These are phyloP conservation scores for Pempheris klunzingeri DNA, from an alignment of 2,797 vertebrate genomes.

Conservation along the genomic window DNA sequence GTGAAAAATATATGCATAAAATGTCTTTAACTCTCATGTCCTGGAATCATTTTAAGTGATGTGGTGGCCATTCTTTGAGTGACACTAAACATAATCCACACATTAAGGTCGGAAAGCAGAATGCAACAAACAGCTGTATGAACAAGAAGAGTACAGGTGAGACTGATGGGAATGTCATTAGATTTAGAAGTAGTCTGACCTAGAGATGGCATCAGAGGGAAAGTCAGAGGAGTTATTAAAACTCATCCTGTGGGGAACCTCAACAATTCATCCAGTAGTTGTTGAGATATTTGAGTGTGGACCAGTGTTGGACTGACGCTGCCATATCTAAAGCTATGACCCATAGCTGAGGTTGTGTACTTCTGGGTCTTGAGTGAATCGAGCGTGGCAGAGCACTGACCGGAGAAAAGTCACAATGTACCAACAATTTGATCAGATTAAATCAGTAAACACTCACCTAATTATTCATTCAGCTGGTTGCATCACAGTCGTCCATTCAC, in stretches of 20 bases:
- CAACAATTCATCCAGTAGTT: background rate
- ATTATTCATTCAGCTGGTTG: slow-evolving; percentile 15
- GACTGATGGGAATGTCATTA: too few species aligned
- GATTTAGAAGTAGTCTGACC: too few species aligned
- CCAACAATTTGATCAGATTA: background rate
- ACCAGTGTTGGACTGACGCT: background rate
- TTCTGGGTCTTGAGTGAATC: too few species aligned
- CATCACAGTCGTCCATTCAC: background rate
- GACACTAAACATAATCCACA: too few species aligned
- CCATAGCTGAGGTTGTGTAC: too few species aligned
- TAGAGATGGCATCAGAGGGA: background rate
- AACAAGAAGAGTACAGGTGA: too few species aligned
- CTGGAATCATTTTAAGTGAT: too few species aligned
- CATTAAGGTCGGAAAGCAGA: too few species aligned
- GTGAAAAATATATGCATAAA: background rate
- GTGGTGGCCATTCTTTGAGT: too few species aligned
- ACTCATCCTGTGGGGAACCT: background rate
- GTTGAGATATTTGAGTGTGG: background rate
- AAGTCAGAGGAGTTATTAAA: background rate
- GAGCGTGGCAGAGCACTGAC: too few species aligned
- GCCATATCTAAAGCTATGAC: background rate
- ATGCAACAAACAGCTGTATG: too few species aligned
- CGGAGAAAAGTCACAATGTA: background rate
- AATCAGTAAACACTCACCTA: background rate
- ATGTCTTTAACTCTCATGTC: background rate